Evolutionary conservation across 2,113 vertebrate genomes (phyloP).

Genomic region (Grantiella picta): DNA sequence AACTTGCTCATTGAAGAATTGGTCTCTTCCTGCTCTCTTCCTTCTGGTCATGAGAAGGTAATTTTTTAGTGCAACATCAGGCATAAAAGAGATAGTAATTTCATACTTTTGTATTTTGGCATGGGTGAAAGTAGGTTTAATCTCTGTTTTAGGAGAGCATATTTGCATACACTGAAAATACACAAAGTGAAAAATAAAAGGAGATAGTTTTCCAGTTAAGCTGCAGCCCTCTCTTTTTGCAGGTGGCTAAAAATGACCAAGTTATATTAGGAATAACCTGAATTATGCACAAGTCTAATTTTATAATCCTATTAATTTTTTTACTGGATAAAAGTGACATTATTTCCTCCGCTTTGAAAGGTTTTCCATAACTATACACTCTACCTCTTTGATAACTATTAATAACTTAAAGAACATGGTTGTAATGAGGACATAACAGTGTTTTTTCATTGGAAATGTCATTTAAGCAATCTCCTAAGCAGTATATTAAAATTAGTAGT

Average conservation of each 20-base stretch:
- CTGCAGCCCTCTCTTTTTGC: neutral
- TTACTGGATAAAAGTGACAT: neutral
- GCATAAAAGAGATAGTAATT: neutral
- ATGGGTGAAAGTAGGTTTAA: neutral
- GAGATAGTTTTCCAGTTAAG: neutral
- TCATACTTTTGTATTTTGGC: neutral
- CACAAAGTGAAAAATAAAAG: neutral
- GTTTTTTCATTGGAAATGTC: neutral
- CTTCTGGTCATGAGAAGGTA: neutral
- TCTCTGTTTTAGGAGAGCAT: neutral
- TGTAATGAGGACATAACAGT: neutral
- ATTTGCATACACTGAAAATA: neutral
- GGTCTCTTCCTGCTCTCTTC: neutral
- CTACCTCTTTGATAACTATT: neutral
- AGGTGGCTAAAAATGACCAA: neutral
- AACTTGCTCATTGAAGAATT: neutral
- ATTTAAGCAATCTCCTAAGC: neutral
- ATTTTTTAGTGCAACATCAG: neutral
- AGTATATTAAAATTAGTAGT: neutral
- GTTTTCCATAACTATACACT: neutral
- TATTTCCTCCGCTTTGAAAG: neutral
- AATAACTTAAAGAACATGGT: neutral
- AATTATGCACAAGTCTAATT: constrained; percentile 52
- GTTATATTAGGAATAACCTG: constrained; percentile 8
- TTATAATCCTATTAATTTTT: constrained; percentile 39